phyloP scores from a whole-genome alignment of 2,797 vertebrate genomes.

The Smutsia temminckii region DNA sequence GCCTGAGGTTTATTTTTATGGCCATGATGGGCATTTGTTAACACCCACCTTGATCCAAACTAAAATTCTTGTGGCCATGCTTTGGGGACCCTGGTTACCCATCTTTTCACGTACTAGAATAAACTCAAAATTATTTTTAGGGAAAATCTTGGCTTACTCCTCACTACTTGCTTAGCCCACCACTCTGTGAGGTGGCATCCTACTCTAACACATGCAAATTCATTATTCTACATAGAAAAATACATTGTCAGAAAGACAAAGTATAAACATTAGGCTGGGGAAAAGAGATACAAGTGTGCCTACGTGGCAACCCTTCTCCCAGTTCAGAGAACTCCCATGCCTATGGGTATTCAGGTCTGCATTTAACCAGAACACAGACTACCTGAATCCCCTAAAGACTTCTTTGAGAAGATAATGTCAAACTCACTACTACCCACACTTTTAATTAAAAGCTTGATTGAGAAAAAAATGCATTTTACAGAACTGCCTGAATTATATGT shows the following conservation, averaged over 20 bases:
- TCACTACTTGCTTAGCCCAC: constrained; percentile 20
- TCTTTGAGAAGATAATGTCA: not conserved
- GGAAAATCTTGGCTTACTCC: constrained; percentile 50
- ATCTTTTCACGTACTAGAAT: constrained; percentile 65
- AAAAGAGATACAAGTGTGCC: not conserved
- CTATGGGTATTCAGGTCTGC: not conserved
- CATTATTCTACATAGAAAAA: constrained; percentile 41
- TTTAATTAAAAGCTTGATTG: not conserved
- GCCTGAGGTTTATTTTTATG: constrained; percentile 68
- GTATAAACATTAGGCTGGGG: not conserved
- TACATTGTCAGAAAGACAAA: constrained; percentile 7
- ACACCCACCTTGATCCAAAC: constrained; percentile 66
- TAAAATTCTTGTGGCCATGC: constrained; percentile 34
- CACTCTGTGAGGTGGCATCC: constrained; percentile 31
- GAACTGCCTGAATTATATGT: not conserved
- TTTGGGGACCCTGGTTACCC: constrained; percentile 13
- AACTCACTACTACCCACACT: not conserved
- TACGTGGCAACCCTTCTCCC: not conserved
- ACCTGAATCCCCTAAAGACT: not conserved
- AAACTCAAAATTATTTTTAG: constrained; percentile 66
- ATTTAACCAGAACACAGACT: not conserved
- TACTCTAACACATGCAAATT: constrained; percentile 47
- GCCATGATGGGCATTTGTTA: constrained; percentile 44
- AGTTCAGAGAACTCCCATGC: not conserved
- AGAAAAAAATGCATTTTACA: not conserved